Base-by-base conservation (phyloP, 2,113 vertebrate genomes). In the Hippocampus guttulatus region DNA sequence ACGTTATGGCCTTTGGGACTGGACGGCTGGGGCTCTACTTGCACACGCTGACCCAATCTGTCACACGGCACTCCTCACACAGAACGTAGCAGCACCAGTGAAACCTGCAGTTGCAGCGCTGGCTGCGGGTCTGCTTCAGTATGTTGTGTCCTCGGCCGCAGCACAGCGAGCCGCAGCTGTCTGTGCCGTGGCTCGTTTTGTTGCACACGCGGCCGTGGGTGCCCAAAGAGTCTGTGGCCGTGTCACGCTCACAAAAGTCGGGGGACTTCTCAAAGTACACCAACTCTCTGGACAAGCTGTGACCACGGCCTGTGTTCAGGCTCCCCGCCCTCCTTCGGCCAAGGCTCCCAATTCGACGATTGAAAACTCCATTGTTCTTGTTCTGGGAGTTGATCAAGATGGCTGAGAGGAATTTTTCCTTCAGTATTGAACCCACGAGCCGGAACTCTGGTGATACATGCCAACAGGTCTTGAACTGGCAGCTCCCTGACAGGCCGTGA, bases 391-490 rank as follows among this genome's bases (percentile, higher is more conserved):
- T 94, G 64, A 96, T 93, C 85, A 95, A 95, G 57, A 93, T 81
- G 77, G 95, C 94, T 18, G 93, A 91, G 70, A 91, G 81, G 82
- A 96, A 92, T 76, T 94, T 94, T 51, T 96, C 92, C 78, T 88
- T 92, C 61, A 97, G 80, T 0, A 93, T 82, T 15, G 94, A 89
- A 60, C 94, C 94, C 71, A 97, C 93, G 2, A 91, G 86, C 11
- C 92, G 91, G 81, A 97, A 96, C 80, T 97, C 95, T 3, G 95
- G 95, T 21, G 92, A 94, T 16, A 95, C 94, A 21, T 94, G 91
- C 95, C 95, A 96, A 87, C 95, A 96, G 8, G 95, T 97, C 88
- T 95, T 96, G 77, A 96, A 95, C 87, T 97, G 95, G 80, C 95
- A 97, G 90, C 95, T 97, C 71, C 95, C 95, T 1, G 95, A 97